These are phyloP conservation scores for Gasterosteus aculeatus DNA, from an alignment of 2,113 vertebrate genomes.

Conservation along the genomic window DNA sequence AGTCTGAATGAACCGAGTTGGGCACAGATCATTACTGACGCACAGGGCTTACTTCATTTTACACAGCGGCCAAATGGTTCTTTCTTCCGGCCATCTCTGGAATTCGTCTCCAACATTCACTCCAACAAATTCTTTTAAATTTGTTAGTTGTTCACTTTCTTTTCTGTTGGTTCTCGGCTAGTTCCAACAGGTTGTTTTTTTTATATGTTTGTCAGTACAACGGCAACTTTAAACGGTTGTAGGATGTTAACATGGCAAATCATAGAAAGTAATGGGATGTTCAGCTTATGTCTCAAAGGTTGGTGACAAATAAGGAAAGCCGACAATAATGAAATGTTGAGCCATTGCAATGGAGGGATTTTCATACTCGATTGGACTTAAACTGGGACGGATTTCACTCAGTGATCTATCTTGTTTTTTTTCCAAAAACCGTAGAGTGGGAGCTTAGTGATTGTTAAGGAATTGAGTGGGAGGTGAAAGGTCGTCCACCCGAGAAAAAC, in stretches of 20 bases:
- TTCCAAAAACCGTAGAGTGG: conserved; percentile 8
- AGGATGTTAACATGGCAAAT: neutral
- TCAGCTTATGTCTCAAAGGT: neutral
- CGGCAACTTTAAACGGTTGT: neutral
- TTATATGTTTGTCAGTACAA: neutral
- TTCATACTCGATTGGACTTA: neutral
- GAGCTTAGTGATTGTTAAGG: conserved; percentile 3
- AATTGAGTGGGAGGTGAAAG: neutral
- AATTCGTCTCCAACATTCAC: neutral
- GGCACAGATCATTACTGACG: neutral
- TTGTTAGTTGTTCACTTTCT: neutral
- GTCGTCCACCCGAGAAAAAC: neutral
- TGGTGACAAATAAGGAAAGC: neutral
- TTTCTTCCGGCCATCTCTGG: too few relatives aligned
- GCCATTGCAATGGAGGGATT: neutral
- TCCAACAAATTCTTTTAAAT: neutral
- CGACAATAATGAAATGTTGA: neutral
- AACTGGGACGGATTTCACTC: neutral
- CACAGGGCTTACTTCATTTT: too few relatives aligned
- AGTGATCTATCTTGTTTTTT: neutral
- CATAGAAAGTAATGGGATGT: neutral
- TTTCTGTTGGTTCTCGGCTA: neutral
- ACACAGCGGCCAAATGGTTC: too few relatives aligned
- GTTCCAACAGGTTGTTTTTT: neutral
- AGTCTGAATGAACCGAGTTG: neutral